phyloP scores from a whole-genome alignment of 2,797 vertebrate genomes.

The Buceros bicornis region DNA sequence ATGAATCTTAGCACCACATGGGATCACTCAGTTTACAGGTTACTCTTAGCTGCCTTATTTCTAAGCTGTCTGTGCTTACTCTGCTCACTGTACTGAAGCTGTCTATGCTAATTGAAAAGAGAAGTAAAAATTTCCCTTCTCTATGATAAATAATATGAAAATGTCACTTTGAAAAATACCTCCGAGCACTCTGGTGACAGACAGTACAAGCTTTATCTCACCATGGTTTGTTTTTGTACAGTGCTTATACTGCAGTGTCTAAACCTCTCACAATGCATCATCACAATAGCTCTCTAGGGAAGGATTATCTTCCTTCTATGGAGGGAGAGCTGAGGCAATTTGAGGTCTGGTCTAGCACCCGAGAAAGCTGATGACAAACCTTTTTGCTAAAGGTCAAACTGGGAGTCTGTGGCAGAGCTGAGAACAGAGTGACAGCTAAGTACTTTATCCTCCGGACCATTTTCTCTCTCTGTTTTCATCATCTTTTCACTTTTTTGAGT shows the following conservation, averaged over 20 bases:
- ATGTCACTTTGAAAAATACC: not conserved
- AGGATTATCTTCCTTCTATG: not conserved
- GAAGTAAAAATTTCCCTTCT: not conserved
- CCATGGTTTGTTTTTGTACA: accelerated
- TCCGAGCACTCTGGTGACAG: not conserved
- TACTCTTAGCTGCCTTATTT: not conserved
- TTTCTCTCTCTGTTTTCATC: not conserved
- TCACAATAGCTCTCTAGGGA: not conserved
- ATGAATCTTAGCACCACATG: accelerated
- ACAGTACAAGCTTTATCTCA: not conserved
- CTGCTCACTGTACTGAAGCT: not conserved
- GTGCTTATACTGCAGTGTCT: not conserved
- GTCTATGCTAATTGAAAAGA: not conserved
- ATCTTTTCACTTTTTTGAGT: not conserved
- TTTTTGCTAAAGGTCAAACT: not conserved
- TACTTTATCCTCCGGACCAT: not conserved
- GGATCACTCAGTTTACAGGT: accelerated
- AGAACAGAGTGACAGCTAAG: not conserved
- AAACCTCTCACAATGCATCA: not conserved
- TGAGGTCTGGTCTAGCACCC: not conserved
- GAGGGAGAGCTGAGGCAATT: not conserved
- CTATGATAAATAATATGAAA: not conserved
- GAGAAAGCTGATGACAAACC: not conserved
- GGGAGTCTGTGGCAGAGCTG: not conserved
- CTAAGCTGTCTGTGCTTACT: not conserved